Percentiles rank a stretch among this genome's conserved stretches.
These are phyloP conservation scores for Heliconius erato DNA, from an alignment of 2,888 invertebrate genomes.

Conservation along the genomic window DNA sequence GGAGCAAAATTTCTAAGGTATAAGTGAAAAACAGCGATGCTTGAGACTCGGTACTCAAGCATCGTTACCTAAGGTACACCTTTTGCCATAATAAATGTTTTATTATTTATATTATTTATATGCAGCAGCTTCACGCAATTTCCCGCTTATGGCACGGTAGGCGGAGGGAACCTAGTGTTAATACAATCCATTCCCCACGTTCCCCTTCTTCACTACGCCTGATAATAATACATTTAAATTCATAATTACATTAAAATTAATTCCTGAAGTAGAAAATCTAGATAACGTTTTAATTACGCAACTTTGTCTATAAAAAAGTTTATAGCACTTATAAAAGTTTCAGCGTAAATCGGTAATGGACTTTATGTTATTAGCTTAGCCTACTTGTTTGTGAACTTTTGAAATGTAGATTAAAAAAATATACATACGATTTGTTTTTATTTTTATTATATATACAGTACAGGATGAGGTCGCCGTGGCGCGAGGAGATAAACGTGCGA, in stretches of 20 bases:
- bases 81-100: too few relatives aligned
- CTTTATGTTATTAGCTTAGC: constrained; percentile 10
- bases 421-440: neutral
- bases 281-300: constrained; percentile 14
- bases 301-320: constrained; percentile 24
- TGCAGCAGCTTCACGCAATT: neutral
- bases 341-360: constrained; percentile 9
- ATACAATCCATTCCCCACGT: neutral
- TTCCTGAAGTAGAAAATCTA: constrained; percentile 19
- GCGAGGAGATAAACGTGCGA: too few relatives aligned
- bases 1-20: too few relatives aligned
- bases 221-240: constrained; percentile 3
- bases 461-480: too few relatives aligned
- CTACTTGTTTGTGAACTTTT: neutral
- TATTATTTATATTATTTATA: too few relatives aligned
- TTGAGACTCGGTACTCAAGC: too few relatives aligned
- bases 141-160: neutral
- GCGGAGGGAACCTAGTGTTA: neutral
- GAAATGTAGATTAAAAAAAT: neutral
- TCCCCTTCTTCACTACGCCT: neutral
- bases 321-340: constrained; percentile 21
- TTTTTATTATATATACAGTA: neutral
- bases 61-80: too few relatives aligned
- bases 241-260: constrained; percentile 9
- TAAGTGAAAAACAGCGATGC: too few relatives aligned